Percentiles rank a stretch among this genome's conserved stretches.
Evolutionary conservation across 2,113 vertebrate genomes (phyloP).

Genomic region (Gavia stellata): DNA sequence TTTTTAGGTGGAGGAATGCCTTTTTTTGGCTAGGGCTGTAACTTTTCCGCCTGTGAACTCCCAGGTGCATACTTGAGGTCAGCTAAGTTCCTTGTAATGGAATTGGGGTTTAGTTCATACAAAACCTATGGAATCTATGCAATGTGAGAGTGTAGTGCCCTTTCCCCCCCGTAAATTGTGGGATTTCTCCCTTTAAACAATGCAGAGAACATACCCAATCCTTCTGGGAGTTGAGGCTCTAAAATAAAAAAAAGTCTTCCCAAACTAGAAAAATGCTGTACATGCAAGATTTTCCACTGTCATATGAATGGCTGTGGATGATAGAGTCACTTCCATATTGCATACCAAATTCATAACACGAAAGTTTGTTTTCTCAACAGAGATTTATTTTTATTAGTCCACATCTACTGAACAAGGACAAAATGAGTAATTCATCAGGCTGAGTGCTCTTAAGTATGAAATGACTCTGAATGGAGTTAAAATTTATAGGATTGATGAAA

Average conservation of each 20-base stretch:
- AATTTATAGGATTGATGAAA: slow-evolving; percentile 56
- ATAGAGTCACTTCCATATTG: neutral
- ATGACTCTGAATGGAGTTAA: slow-evolving; percentile 25
- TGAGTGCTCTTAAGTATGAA: slow-evolving; percentile 58
- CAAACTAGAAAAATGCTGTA: neutral
- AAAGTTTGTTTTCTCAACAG: slow-evolving; percentile 13
- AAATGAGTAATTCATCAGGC: slow-evolving; percentile 35
- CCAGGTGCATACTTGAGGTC: slow-evolving; percentile 52
- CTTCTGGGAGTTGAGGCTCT: neutral
- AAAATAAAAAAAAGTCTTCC: slow-evolving; percentile 27
- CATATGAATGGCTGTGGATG: neutral
- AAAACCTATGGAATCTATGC: slow-evolving; percentile 38
- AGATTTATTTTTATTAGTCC: slow-evolving; percentile 41
- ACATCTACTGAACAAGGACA: neutral
- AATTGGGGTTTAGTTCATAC: slow-evolving; percentile 50
- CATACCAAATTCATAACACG: neutral
- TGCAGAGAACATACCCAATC: neutral
- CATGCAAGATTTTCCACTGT: slow-evolving; percentile 4
- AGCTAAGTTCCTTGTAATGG: slow-evolving; percentile 52
- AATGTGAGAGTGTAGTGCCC: slow-evolving; percentile 31
- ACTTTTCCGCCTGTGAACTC: slow-evolving; percentile 36
- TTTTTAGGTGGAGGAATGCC: slow-evolving; percentile 38
- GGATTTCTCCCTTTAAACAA: slow-evolving; percentile 44
- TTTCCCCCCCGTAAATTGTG: slow-evolving; percentile 22
- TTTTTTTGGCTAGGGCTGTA: slow-evolving; percentile 26